Base-by-base conservation (phyloP, 2,797 vertebrate species). In the Cottoperca gobio region DNA sequence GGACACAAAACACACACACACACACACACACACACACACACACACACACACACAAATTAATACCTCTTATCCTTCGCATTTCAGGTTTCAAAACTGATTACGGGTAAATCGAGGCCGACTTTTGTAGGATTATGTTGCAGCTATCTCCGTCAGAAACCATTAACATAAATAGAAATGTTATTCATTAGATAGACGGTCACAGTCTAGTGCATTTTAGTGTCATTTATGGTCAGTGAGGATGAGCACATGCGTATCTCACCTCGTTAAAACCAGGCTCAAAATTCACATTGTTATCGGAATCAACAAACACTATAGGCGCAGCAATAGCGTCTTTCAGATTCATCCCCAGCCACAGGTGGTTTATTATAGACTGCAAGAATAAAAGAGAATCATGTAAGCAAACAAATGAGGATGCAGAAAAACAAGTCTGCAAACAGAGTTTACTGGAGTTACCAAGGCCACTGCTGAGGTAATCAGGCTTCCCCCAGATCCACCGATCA, bases 401-500 rank as follows among this genome's bases (percentile, higher is more conserved):
- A 76, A 75, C 31, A 53, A 48, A 60, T 1, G 35, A 62, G 26
- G 17, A 59, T 65, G 24, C 17, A 31, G 46, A 79, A 8, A 71
- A 75, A 66, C 39, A 21, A 37, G 7, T 5, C 35, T 43, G 7
- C 49, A 54, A 43, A 28, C 21, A 14, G 45, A 42, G 40, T 60
- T 78, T 12, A 66, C 3, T 4, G 23, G 21, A 82, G 87, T 94
- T 88, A 99, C 98, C 95, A 94, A 90, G 37, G 95, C 94, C 48
- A 97, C 92, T 0, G 95, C 95, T 0, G 96, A 74, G 73, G 94
- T 86, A 43, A 99, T 99, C 84, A 95, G 67, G 52, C 82, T 85
- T 31, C 98, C 98, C 0, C 97, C 98, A 0, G 97, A 95, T 73
- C 96, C 97, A 10, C 98, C 98, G 0, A 99, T 96, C 88, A 97